Conservation (phyloP, 2,113 vertebrate species). For the Hippocampus zosterae region DNA sequence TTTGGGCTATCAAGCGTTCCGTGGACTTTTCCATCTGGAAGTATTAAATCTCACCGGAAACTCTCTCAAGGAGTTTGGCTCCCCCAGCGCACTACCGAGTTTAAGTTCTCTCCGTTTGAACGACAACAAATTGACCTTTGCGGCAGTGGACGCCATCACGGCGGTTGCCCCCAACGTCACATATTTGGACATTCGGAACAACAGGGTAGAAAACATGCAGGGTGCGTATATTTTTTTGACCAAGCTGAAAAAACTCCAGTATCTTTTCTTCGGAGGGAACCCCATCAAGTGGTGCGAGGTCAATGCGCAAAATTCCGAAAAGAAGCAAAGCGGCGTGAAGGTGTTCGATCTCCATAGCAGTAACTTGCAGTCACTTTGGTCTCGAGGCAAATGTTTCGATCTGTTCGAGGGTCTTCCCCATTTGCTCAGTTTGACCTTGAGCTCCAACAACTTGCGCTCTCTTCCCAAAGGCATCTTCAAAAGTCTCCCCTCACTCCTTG, state of each 20-base stretch:
- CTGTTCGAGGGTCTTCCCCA: conserved; percentile 74
- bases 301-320: background rate
- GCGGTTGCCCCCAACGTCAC: conserved; percentile 28
- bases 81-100: conserved; percentile 56
- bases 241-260: conserved; percentile 51
- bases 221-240: conserved; percentile 63
- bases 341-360: conserved; percentile 77
- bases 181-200: conserved; percentile 69
- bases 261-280: conserved; percentile 71
- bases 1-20: conserved; percentile 68
- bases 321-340: conserved; percentile 50
- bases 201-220: conserved; percentile 69
- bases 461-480: conserved; percentile 77
- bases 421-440: conserved; percentile 69
- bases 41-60: conserved; percentile 77
- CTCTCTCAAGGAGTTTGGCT: conserved; percentile 63
- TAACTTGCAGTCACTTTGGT: conserved; percentile 80
- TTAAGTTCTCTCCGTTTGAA: conserved; percentile 59
- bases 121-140: conserved; percentile 67
- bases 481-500: conserved; percentile 67
- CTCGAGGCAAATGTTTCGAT: conserved; percentile 68
- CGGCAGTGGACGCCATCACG: conserved; percentile 9
- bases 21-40: conserved; percentile 58
- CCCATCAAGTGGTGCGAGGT: conserved; percentile 63
- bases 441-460: conserved; percentile 71